These are phyloP conservation scores for Parazoanthus atlanticus DNA, from an alignment of 92 coral and sea anemone species.

Conservation along the genomic window DNA sequence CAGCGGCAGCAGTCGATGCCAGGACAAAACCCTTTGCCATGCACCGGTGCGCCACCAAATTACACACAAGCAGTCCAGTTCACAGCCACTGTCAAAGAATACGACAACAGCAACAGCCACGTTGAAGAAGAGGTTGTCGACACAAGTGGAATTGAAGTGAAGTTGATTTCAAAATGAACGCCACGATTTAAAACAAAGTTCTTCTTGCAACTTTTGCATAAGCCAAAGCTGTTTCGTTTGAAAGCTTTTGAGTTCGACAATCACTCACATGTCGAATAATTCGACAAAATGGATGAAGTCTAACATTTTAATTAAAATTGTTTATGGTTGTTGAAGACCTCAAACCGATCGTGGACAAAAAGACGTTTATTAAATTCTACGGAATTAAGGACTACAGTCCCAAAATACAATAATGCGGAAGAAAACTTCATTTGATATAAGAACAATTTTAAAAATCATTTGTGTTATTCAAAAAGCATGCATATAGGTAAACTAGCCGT, in stretches of 20 bases:
- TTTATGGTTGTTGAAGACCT: background rate
- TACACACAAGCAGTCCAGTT: slow-evolving; percentile 2
- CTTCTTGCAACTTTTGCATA: background rate
- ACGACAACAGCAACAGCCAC: background rate
- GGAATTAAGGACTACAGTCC: background rate
- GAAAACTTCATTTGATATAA: no score
- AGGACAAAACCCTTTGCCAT: background rate
- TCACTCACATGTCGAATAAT: background rate
- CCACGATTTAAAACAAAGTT: background rate
- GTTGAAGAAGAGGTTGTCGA: slow-evolving; percentile 6
- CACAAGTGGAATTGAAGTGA: slow-evolving; percentile 24
- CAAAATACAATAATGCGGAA: background rate
- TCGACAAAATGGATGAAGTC: background rate
- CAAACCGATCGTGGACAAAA: background rate
- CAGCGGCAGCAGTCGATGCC: background rate
- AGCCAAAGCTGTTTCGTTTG: background rate
- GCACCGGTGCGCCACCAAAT: background rate
- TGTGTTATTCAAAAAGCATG: no score
- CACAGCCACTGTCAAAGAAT: background rate
- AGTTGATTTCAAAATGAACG: slow-evolving; percentile 15
- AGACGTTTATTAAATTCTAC: no score
- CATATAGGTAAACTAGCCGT: no score
- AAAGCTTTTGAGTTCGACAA: background rate
- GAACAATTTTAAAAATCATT: background rate
- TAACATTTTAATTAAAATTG: no score